phyloP scores from a whole-genome alignment of 2,797 vertebrate genomes.

The Anolis apletophallus region DNA sequence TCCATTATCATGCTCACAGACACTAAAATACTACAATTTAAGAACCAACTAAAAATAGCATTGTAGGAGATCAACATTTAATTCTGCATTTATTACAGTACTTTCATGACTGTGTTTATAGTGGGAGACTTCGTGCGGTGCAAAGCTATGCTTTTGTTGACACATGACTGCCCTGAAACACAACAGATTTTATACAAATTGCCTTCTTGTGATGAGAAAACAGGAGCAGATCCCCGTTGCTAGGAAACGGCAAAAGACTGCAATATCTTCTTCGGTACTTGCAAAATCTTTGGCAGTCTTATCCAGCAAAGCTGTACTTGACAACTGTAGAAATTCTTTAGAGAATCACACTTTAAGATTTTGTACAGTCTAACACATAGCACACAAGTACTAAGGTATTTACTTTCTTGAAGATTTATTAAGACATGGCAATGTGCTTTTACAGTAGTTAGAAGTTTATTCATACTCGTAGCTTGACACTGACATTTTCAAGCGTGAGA shows the following conservation, averaged over 20 bases:
- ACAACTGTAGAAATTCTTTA: slow-evolving; percentile 56
- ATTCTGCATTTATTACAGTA: slow-evolving; percentile 17
- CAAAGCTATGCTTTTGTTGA: slow-evolving; percentile 52
- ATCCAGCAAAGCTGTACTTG: slow-evolving; percentile 66
- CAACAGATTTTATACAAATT: slow-evolving; percentile 65
- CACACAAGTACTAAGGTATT: slow-evolving; percentile 32
- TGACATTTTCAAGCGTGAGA: not conserved
- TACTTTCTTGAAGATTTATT: slow-evolving; percentile 33
- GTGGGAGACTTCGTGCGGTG: slow-evolving; percentile 28
- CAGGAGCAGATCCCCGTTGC: slow-evolving; percentile 72
- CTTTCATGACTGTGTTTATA: not conserved
- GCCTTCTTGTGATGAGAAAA: slow-evolving; percentile 64
- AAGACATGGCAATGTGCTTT: slow-evolving; percentile 53
- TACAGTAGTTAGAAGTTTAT: slow-evolving; percentile 34
- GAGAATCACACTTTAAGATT: slow-evolving; percentile 63
- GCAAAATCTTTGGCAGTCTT: slow-evolving; percentile 70
- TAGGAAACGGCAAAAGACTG: slow-evolving; percentile 70
- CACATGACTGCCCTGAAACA: slow-evolving; percentile 53
- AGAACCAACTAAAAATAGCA: not conserved
- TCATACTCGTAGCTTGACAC: not conserved
- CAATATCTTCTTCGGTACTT: slow-evolving; percentile 66
- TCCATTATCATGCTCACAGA: not conserved
- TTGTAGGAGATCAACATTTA: not conserved
- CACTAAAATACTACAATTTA: not conserved
- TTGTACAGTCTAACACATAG: slow-evolving; percentile 42